Conservation (phyloP, 2,888 invertebrate genomes). For the Ennomos erosarius region DNA sequence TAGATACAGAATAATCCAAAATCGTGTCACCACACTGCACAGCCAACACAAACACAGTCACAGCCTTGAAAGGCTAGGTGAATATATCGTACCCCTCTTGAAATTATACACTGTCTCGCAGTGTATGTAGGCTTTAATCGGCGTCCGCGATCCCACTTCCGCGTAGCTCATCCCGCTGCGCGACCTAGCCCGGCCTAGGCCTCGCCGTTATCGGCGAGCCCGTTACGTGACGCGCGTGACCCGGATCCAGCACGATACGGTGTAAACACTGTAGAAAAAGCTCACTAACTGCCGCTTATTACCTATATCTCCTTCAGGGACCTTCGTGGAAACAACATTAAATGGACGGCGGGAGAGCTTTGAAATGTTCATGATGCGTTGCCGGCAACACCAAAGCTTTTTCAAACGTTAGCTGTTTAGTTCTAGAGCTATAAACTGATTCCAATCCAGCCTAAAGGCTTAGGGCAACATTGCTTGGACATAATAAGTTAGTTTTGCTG, state of each 20-base stretch:
- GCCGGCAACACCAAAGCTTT: not conserved
- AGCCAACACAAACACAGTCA: not conserved
- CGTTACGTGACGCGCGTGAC: constrained; percentile 82
- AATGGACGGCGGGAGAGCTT: constrained; percentile 3
- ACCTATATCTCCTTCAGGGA: constrained; percentile 32
- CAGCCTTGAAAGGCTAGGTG: no score
- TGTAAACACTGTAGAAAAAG: constrained; percentile 60
- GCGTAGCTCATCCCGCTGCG: constrained; percentile 82
- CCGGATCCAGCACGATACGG: constrained; percentile 68
- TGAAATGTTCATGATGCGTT: not conserved
- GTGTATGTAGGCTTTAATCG: constrained; percentile 55
- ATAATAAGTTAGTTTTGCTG: no score
- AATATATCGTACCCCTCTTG: no score
- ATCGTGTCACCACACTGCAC: not conserved
- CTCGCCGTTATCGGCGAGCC: constrained; percentile 77
- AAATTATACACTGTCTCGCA: constrained; percentile 1
- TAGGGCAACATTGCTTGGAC: no score
- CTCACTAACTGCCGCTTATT: constrained; percentile 53
- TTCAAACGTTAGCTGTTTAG: not conserved
- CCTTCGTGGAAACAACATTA: constrained; percentile 22
- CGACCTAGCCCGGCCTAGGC: constrained; percentile 77
- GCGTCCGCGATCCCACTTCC: constrained; percentile 76
- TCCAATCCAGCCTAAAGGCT: no score
- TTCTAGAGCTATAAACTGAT: no score
- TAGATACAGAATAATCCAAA: no score